A percentile compares a stretch with the other conserved stretches of the same genome.
Evolutionary conservation across 2,888 invertebrate genomes (phyloP).

Genomic region (Strigamia maritima): DNA sequence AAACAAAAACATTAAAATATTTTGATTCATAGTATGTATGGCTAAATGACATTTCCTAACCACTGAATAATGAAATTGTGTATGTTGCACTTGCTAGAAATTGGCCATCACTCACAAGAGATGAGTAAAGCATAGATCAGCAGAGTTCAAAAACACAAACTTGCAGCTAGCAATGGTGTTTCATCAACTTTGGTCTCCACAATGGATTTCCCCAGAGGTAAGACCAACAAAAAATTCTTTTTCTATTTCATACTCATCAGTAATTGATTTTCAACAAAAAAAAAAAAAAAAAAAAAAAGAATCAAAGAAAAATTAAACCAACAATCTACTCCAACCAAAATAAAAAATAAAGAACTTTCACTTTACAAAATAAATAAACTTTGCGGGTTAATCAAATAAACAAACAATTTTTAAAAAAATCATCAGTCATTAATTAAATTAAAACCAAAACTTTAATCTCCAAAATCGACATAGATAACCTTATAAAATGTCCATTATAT

Average conservation of each 20-base stretch:
- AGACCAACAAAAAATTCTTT: background rate
- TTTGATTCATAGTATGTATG: background rate
- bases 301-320: background rate
- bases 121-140: background rate
- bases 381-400: background rate
- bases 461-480: background rate
- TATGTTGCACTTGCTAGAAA: background rate
- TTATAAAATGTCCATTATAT: no score
- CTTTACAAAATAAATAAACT: background rate
- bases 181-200: conserved; percentile 16
- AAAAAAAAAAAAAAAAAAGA: background rate
- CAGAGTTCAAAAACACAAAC: conserved; percentile 11
- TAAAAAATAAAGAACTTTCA: background rate
- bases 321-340: background rate
- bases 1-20: background rate
- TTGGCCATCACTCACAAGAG: background rate
- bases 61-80: background rate
- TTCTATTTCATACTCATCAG: conserved; percentile 25
- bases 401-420: background rate
- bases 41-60: background rate
- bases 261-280: background rate
- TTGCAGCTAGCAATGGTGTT: background rate
- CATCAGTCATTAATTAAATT: background rate
- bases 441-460: background rate
- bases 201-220: conserved; percentile 7